Base-by-base conservation (phyloP, 2,888 invertebrate genomes). In the Stenurella melanura region DNA sequence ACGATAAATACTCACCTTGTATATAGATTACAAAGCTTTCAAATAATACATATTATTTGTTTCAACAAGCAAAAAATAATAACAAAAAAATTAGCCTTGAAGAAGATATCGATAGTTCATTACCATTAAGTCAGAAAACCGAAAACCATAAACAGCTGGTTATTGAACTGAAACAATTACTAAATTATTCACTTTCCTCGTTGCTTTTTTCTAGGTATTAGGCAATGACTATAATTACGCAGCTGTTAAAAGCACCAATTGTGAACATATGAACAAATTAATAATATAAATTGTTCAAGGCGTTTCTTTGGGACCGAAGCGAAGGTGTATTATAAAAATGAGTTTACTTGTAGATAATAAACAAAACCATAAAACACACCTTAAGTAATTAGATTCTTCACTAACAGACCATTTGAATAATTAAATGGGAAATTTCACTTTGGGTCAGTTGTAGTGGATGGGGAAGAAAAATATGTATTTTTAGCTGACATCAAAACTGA, bases 41-140 rank as follows among this genome's bases (percentile, higher is more conserved):
- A n/a, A n/a, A 1, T 11, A 42, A 50, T 50, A n/a, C 6, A 5
- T 50, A 17, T n/a, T 50, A n/a, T 50, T n/a, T 50, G 6, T 6
- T 5, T 42, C 1, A 42, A 15, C 2, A 1, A 4, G 12, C 12
- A 42, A 42, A 42, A 42, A 15, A 42, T 0, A 50, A 15, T n/a
- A 2, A 4, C 6, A 50, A 50, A 50, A n/a, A 60, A 60, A 26
- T 1, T 30, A 60, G 4, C 30, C 26, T 26, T 26, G 60, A 60
- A 60, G 26, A 60, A 60, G 60, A 50, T 50, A 50, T 15, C n/a
- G 15, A 50, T 50, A 50, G 30, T 60, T 60, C 30, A 26, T 60
- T 60, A n/a, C 60, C 60, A 60, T 60, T 60, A 26, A 60, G 21
- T 30, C 60, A 21, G n/a, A n/a, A 58, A 58, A 58, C 21, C 58